Percentiles rank a stretch among this genome's conserved stretches.
Conservation (phyloP, 2,113 vertebrate genomes). For the Vicugna pacos region DNA sequence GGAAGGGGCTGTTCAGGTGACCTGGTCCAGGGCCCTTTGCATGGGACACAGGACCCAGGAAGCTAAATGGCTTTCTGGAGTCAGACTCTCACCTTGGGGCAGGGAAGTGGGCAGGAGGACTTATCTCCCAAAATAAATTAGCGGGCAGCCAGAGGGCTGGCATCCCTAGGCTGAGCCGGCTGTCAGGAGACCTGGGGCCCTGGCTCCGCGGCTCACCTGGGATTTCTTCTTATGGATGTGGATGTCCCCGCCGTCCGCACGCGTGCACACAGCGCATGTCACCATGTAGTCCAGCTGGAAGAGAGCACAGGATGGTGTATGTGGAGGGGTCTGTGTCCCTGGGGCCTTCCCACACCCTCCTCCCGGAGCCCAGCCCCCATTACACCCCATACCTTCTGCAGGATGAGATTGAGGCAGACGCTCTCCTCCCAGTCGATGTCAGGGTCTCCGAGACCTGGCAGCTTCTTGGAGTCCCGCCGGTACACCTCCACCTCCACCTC, state of each 20-base stretch:
- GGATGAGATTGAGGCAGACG: constrained; percentile 97
- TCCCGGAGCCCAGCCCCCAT: accelerated
- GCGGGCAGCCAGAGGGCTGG: neutral
- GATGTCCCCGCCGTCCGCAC: constrained; percentile 96
- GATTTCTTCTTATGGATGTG: constrained; percentile 99
- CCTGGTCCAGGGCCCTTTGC: neutral
- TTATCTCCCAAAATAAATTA: accelerated
- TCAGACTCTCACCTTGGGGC: no score
- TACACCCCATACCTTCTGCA: constrained; percentile 92
- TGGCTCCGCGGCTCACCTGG: constrained; percentile 88
- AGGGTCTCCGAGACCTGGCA: constrained; percentile 96
- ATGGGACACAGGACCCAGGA: accelerated
- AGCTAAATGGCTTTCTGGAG: accelerated
- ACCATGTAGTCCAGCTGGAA: constrained; percentile 97
- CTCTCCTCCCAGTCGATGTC: constrained; percentile 99
- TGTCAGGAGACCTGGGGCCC: accelerated
- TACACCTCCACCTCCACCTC: constrained; percentile 98
- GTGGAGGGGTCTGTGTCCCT: accelerated
- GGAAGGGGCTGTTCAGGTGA: accelerated
- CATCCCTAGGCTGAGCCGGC: neutral
- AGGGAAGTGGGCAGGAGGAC: neutral
- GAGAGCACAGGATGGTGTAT: neutral
- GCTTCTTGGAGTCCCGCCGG: constrained; percentile 97
- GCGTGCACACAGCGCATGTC: constrained; percentile 98
- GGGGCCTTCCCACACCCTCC: accelerated